Evolutionary conservation across 2,888 invertebrate species (phyloP), one percentile per base, ranked within the genome.

Genomic region (Drosophila differens): DNA sequence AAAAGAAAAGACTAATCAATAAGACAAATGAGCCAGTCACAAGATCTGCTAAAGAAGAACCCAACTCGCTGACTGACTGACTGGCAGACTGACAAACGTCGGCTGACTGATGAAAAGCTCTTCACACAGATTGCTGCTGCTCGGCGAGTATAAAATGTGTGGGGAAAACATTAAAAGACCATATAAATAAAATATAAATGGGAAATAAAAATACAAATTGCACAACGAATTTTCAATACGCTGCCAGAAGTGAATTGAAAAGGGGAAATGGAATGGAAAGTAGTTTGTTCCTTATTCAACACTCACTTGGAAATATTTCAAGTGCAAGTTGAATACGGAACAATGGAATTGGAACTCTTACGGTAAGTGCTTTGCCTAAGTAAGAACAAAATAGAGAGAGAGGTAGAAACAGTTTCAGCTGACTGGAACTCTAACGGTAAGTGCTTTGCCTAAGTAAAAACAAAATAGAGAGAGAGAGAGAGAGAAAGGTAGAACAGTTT

Each of bases 21-120:
- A 91, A 87, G 75, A 90, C 67, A 75, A 90, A 90, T 71, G 77
- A 70, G 57, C 70, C 51, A 76, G 61, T 85, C 81, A 83, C 90
- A 76, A 86, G 87, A 85, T 57, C 57, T 68, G 87, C 28, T 57
- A 37, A 28, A n/a, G 28, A 22, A 55, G 37, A 55, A 37, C 25
- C 16, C 47, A 28, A 25, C 25, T 25, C 19, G 37, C 37, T 28
- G 25, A 28, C 37, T 33, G 74, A 68, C 60, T 39, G 55, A 61
- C 39, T 39, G 39, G 9, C 16, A 14, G 44, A 65, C 39, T 30
- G 75, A 72, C 61, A 51, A 52, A 59, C 47, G 64, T 44, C 51
- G 70, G 62, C 52, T 53, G 66, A 14, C 59, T 61, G 58, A 66
- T 55, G 52, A 65, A 62, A 70, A 55, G 58, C 54, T 37, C 19